Evolutionary conservation across 1,140 invertebrate genomes (phyloP).

Genomic region (Trachelipus rathkii): DNA sequence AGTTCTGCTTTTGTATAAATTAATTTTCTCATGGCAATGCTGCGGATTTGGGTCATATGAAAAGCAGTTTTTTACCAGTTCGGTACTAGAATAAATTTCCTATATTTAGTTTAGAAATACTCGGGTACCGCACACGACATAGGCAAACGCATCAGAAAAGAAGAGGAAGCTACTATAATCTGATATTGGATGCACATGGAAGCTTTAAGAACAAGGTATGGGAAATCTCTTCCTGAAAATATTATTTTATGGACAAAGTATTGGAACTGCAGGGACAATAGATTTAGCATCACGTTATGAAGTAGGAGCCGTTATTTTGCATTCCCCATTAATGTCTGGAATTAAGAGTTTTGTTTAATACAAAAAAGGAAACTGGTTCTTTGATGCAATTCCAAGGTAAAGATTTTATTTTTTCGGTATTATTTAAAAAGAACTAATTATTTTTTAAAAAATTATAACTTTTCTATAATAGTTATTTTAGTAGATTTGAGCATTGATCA

Average conservation of each 20-base stretch:
- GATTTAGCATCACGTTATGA: slow-evolving; percentile 91
- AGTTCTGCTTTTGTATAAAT: slow-evolving; percentile 80
- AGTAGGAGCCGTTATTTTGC: slow-evolving; percentile 95
- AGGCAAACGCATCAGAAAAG: slow-evolving; percentile 96
- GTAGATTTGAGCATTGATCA: slow-evolving; percentile 65
- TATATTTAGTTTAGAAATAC: slow-evolving; percentile 99
- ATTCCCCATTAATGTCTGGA: slow-evolving; percentile 95
- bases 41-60: slow-evolving; percentile 96
- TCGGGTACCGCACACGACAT: slow-evolving; percentile 80
- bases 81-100: slow-evolving; percentile 94
- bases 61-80: slow-evolving; percentile 97
- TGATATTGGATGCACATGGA: slow-evolving; percentile 98
- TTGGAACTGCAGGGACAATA: slow-evolving; percentile 93
- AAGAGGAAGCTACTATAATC: slow-evolving; percentile 99
- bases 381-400: slow-evolving; percentile 97
- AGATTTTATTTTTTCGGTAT: slow-evolving; percentile 14
- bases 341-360: slow-evolving; percentile 98
- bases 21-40: slow-evolving; percentile 98
- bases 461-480: too few species aligned
- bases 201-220: slow-evolving; percentile 84
- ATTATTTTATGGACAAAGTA: slow-evolving; percentile 98
- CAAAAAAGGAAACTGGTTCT: slow-evolving; percentile 99
- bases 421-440: too few species aligned
- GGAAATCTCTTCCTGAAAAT: slow-evolving; percentile 93
- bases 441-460: too few species aligned